Conservation (phyloP, 35 echinoderm and acorn worm genomes). For the Apostichopus californicus region DNA sequence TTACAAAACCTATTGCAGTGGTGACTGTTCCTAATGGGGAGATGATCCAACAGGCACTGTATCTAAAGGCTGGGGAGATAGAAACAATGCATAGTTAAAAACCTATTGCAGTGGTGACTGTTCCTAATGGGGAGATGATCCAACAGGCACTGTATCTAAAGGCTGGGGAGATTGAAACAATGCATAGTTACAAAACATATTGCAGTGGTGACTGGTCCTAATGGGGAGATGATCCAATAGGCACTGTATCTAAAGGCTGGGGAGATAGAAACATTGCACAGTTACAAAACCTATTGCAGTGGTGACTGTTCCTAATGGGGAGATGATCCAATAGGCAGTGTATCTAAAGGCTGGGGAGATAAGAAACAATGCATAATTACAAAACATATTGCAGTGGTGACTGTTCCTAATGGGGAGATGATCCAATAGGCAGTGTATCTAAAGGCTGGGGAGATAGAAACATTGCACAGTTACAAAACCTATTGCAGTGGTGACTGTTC, state of each 20-base stretch:
- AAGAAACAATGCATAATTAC: background rate
- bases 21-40: background rate
- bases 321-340: constrained; percentile 69
- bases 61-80: constrained; percentile 29
- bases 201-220: background rate
- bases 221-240: constrained; percentile 64
- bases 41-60: constrained; percentile 67
- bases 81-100: background rate
- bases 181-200: background rate
- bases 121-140: constrained; percentile 51
- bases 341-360: constrained; percentile 21
- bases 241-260: constrained; percentile 44
- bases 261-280: background rate
- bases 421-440: constrained; percentile 55
- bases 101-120: no score
- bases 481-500: no score
- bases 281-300: background rate
- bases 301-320: background rate
- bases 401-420: constrained; percentile 38
- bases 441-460: constrained; percentile 13
- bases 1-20: background rate
- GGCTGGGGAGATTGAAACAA: background rate
- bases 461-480: background rate
- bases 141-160: constrained; percentile 55
- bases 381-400: no score